phyloP scores from a whole-genome alignment of 1,140 invertebrate species.

The Cecropterus lyciades region DNA sequence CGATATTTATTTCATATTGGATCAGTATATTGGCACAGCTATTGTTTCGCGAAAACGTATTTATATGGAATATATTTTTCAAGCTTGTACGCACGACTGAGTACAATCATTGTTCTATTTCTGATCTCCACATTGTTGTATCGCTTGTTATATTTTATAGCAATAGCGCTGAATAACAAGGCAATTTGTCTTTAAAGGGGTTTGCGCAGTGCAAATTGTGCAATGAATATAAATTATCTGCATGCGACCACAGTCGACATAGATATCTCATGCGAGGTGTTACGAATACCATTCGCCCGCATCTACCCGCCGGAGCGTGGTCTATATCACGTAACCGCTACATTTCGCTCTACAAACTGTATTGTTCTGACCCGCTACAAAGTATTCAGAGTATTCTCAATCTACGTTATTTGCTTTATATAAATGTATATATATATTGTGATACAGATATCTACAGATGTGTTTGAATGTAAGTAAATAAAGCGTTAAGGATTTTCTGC shows the following conservation, averaged over 20 bases:
- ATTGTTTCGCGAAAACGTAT: constrained; percentile 14
- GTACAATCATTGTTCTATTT: constrained; percentile 19
- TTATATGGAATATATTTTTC: constrained; percentile 28
- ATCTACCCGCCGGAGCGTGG: constrained; percentile 12
- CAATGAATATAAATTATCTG: constrained; percentile 41
- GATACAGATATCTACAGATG: no score
- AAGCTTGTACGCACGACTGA: constrained; percentile 10
- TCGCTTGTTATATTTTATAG: constrained; percentile 31
- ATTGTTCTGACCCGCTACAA: not conserved
- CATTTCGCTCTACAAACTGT: not conserved
- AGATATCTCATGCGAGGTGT: constrained; percentile 8
- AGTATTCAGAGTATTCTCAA: not conserved
- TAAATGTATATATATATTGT: no score
- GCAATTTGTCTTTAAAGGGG: constrained; percentile 32
- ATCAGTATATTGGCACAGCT: constrained; percentile 30
- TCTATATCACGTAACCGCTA: not conserved
- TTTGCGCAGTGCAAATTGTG: constrained; percentile 42
- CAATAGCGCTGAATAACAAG: constrained; percentile 28
- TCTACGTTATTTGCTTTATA: not conserved
- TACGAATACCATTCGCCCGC: constrained; percentile 5
- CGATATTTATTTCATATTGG: constrained; percentile 18
- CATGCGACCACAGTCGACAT: not conserved
- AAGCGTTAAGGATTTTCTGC: no score
- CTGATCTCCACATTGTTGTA: constrained; percentile 28
- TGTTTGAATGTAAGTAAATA: not conserved